Conservation (phyloP, 1,140 invertebrate genomes). For the Tetragnatha versicolor region DNA sequence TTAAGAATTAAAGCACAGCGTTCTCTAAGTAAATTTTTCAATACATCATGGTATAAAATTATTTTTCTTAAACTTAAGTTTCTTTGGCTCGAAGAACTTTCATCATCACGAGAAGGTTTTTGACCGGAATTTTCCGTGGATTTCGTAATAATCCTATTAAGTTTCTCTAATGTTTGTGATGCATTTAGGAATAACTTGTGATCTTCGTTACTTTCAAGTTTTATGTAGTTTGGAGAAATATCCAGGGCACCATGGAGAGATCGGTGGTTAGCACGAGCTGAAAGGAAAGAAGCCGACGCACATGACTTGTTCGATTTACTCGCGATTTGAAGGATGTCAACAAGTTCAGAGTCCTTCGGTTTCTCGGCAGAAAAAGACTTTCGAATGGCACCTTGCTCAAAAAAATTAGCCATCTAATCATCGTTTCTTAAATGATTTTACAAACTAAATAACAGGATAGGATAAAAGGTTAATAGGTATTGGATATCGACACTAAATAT, state of each 20-base stretch:
- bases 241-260: too few relatives aligned
- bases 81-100: neutral
- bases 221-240: conserved; percentile 5
- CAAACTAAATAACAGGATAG: too few relatives aligned
- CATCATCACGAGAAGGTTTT: too few relatives aligned
- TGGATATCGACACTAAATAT: too few relatives aligned
- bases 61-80: conserved; percentile 14
- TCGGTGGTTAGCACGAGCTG: too few relatives aligned
- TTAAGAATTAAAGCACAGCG: conserved; percentile 11
- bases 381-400: too few relatives aligned
- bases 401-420: too few relatives aligned
- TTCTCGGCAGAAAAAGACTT: conserved; percentile 29
- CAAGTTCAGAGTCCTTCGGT: neutral
- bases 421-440: too few relatives aligned
- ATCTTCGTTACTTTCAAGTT: neutral
- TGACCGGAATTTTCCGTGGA: too few relatives aligned
- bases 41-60: conserved; percentile 4
- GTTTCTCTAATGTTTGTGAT: conserved; percentile 32
- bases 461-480: too few relatives aligned
- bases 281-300: conserved; percentile 13
- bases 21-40: conserved; percentile 13
- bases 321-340: neutral
- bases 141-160: too few relatives aligned
- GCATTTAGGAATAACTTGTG: conserved; percentile 23
- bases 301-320: neutral